Percentiles rank a stretch among this genome's conserved stretches.
phyloP scores from a whole-genome alignment of 1,140 invertebrate genomes.

The Pararge aegeria region DNA sequence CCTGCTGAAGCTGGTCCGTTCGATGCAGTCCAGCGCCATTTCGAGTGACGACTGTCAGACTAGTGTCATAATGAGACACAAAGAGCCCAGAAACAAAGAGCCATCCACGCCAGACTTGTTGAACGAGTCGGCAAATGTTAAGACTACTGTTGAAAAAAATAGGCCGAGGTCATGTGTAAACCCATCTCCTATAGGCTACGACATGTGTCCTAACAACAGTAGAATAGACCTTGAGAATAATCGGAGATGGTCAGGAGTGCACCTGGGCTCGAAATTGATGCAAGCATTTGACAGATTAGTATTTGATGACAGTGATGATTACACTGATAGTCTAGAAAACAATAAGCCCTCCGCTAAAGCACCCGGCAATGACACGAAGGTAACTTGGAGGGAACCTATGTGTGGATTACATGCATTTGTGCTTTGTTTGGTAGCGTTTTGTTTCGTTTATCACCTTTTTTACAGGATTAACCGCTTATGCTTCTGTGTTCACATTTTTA shows the following conservation, averaged over 20 bases:
- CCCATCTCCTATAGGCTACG: conserved; percentile 72
- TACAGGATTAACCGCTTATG: conserved; percentile 39
- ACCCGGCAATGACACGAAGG: conserved; percentile 62
- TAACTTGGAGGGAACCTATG: conserved; percentile 53
- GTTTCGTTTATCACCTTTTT: conserved; percentile 37
- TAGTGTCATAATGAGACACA: conserved; percentile 76
- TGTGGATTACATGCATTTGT: conserved; percentile 44
- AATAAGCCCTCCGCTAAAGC: conserved; percentile 65
- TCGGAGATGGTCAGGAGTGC: conserved; percentile 87
- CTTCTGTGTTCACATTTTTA: conserved; percentile 24
- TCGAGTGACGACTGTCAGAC: conserved; percentile 79
- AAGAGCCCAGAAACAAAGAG: conserved; percentile 71
- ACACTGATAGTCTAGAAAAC: conserved; percentile 86
- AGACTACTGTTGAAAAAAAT: conserved; percentile 77
- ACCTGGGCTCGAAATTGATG: conserved; percentile 85
- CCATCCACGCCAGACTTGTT: conserved; percentile 78
- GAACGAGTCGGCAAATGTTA: conserved; percentile 78
- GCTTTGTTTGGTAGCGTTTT: conserved; percentile 53
- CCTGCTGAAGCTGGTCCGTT: conserved; percentile 79
- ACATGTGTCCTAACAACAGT: conserved; percentile 73
- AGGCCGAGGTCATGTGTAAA: conserved; percentile 86
- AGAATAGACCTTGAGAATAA: conserved; percentile 81
- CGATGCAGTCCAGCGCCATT: conserved; percentile 77
- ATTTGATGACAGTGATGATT: conserved; percentile 86
- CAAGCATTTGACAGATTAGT: conserved; percentile 85